Evolutionary conservation across 1,140 invertebrate species (phyloP).

Genomic region (Drosophila saltans): DNA sequence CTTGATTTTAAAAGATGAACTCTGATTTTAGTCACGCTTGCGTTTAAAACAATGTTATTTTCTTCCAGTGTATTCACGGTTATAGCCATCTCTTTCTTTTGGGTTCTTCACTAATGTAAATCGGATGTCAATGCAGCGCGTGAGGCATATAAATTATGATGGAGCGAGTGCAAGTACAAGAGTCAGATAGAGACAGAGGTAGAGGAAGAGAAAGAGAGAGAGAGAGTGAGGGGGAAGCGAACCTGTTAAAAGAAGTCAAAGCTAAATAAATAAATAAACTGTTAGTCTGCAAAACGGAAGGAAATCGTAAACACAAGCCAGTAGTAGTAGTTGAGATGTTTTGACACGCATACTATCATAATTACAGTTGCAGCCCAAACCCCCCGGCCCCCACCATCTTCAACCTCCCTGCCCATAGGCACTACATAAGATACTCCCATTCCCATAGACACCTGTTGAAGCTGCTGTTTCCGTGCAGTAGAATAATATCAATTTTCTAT

Average conservation of each 20-base stretch:
- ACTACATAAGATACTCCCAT: conserved; percentile 5
- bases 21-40: too few species aligned
- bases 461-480: conserved; percentile 73
- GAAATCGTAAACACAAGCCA: conserved; percentile 77
- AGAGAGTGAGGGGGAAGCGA: conserved; percentile 26
- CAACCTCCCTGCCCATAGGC: conserved; percentile 12
- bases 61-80: not conserved
- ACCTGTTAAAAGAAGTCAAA: conserved; percentile 74
- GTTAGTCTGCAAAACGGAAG: conserved; percentile 77
- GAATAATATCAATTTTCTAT: conserved; percentile 80
- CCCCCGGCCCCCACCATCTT: conserved; percentile 15
- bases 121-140: conserved; percentile 82
- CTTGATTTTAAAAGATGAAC: too few species aligned
- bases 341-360: conserved; percentile 79
- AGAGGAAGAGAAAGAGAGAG: conserved; percentile 16
- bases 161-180: conserved; percentile 16
- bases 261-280: conserved; percentile 78
- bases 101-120: conserved; percentile 77
- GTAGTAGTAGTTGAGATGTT: conserved; percentile 53
- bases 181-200: conserved; percentile 28
- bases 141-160: conserved; percentile 78
- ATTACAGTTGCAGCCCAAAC: conserved; percentile 61
- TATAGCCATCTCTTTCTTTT: conserved; percentile 4
- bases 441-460: conserved; percentile 62
- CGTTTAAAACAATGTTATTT: not conserved